A percentile compares a stretch with the other conserved stretches of the same genome.
phyloP scores from a whole-genome alignment of 2,113 vertebrate species.

The Theristicus caerulescens region DNA sequence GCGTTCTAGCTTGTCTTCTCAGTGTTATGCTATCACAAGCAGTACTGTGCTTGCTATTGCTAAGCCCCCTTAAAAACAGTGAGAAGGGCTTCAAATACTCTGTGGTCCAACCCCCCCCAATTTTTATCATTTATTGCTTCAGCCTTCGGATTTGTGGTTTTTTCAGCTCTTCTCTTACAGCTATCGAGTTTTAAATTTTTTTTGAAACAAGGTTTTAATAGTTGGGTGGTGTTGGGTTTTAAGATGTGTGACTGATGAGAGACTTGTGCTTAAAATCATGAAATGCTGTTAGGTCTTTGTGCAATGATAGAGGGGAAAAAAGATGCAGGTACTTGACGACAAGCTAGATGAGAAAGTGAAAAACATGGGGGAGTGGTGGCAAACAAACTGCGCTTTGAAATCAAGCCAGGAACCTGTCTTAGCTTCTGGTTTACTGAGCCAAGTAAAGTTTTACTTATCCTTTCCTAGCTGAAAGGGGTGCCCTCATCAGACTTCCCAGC shows the following conservation, averaged over 20 bases:
- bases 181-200: background rate
- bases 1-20: background rate
- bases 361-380: background rate
- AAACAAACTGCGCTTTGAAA: background rate
- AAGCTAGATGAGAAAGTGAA: background rate
- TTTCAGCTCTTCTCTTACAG: background rate
- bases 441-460: background rate
- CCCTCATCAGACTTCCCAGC: background rate
- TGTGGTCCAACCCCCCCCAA: fast-evolving
- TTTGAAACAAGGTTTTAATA: background rate
- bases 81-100: background rate
- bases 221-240: background rate
- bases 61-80: background rate
- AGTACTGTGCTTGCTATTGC: background rate
- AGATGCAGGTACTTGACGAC: background rate
- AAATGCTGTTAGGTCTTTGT: background rate
- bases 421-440: background rate
- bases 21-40: fast-evolving
- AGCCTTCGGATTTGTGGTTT: background rate
- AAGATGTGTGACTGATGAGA: background rate
- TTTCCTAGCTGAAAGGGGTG: background rate
- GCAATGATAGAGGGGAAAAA: background rate
- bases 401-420: background rate
- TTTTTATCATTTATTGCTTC: background rate
- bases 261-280: background rate